Percentiles rank a stretch among this genome's conserved stretches.
phyloP scores from a whole-genome alignment of 2,888 invertebrate species.

The Cremastobaeus sp. region DNA sequence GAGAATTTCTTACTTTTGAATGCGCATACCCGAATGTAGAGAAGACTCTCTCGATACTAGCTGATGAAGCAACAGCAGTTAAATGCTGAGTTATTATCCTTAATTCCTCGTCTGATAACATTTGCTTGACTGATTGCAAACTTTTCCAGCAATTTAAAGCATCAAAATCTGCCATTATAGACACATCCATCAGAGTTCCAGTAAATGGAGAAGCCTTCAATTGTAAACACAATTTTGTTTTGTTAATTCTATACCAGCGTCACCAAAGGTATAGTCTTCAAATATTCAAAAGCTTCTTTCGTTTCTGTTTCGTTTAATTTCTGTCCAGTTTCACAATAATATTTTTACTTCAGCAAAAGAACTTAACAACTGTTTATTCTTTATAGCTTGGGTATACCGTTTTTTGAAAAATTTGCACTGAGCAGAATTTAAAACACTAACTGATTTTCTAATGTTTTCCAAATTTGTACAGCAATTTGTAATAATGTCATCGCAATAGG shows the following conservation, averaged over 20 bases:
- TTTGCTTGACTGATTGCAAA: too few relatives aligned
- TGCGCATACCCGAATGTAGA: too few relatives aligned
- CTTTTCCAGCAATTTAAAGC: conserved; percentile 12
- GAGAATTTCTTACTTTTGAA: too few relatives aligned
- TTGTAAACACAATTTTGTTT: not conserved
- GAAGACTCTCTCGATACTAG: too few relatives aligned
- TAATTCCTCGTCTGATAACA: too few relatives aligned
- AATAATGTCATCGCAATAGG: conserved; percentile 3
- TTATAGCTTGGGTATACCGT: not conserved
- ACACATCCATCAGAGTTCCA: conserved; percentile 1
- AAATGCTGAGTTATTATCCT: too few relatives aligned
- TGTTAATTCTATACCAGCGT: conserved; percentile 4
- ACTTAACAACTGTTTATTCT: not conserved
- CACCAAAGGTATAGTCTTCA: not conserved
- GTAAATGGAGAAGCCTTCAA: conserved; percentile 2
- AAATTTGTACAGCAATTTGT: conserved; percentile 13
- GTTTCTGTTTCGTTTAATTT: conserved; percentile 1
- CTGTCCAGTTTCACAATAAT: not conserved
- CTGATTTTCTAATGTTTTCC: conserved; percentile 12
- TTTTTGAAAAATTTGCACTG: conserved; percentile 2
- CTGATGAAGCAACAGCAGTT: too few relatives aligned
- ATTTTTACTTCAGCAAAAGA: not conserved
- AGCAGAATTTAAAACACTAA: conserved; percentile 1
- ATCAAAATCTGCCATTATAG: not conserved
- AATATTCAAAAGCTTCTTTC: not conserved